Evolutionary conservation across 2,888 invertebrate species (phyloP), one percentile per base, ranked within the genome.

Genomic region (Nephrotoma appendiculata): DNA sequence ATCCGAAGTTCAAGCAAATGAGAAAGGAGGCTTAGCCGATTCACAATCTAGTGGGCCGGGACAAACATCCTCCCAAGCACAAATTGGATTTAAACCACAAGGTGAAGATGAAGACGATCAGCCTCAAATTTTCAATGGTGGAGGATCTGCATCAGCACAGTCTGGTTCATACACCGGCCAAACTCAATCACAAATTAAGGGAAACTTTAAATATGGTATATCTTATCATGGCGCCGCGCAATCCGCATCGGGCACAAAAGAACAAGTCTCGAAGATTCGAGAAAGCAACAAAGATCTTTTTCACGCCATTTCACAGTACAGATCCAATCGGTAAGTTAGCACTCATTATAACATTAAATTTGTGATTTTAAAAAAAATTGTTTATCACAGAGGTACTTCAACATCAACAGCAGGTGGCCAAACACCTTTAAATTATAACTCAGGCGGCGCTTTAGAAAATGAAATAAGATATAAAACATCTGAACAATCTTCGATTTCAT

Each of bases 1-100:
- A 88, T 92, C 92, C 86, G 91, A 92, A 88, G 92, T 90, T 86
- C 95, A 96, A 92, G 96, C 96, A 3, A 95, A 96, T 88, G 93
- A 94, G 44, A 95, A 95, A 91, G 97, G 97, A 19, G 97, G 97
- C 5, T 93, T 96, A 92, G 96, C 97, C 1, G 96, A 97, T 90
- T 96, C 97, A 0, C 96, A 97, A 92, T 96, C 97, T 0, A 95
- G 95, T 89, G 97, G 96, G 0, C 95, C 96, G 2, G 97, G 96
- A 5, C 95, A 95, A 89, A 96, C 97, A 0, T 96, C 96, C 0
- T 97, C 96, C 45, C 97, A 97, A 92, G 97, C 97, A 3, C 97
- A 97, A 92, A 96, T 97, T 87, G 97, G 96, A 0, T 97, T 97
- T 89, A 94, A 95, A 86, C 97, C 97, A 0, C 94, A 95, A 87